Conservation (phyloP, 64 coral and sea anemone species). For the Exaiptasia diaphana region DNA sequence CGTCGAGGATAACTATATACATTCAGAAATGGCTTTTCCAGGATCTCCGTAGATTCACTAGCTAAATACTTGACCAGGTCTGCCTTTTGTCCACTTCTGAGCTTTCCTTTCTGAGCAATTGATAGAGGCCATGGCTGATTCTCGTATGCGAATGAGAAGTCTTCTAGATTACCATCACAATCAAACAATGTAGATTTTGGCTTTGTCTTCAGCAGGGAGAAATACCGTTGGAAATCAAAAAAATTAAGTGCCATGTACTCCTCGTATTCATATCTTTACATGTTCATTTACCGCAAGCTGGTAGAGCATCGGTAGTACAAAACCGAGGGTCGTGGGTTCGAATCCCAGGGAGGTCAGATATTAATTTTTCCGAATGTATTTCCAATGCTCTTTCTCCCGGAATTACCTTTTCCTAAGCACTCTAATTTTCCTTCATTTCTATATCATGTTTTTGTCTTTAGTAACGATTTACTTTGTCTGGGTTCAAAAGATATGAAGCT, state of each 20-base stretch:
- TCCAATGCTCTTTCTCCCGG: too few species aligned
- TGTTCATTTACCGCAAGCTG: too few species aligned
- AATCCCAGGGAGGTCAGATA: too few species aligned
- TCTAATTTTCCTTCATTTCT: too few species aligned
- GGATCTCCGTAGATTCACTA: conserved; percentile 12
- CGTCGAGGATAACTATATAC: conserved; percentile 33
- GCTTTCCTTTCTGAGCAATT: neutral
- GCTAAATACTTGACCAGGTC: conserved; percentile 4
- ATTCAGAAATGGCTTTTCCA: conserved; percentile 21
- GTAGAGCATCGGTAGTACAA: too few species aligned
- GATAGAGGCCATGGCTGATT: conserved; percentile 2
- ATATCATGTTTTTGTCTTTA: conserved; percentile 12
- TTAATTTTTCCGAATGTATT: too few species aligned
- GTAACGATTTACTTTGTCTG: neutral
- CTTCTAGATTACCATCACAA: neutral
- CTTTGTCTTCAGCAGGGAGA: neutral
- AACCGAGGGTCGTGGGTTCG: too few species aligned
- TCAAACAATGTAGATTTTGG: neutral
- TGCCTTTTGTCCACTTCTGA: neutral
- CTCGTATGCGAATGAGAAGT: conserved; percentile 16
- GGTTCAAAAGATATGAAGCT: neutral
- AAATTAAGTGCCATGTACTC: too few species aligned
- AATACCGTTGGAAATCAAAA: too few species aligned
- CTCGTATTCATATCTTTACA: too few species aligned
- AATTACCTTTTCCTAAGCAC: too few species aligned